Evolutionary conservation across 2,113 vertebrate species (phyloP), one percentile per base, ranked within the genome.

Genomic region (Athene noctua): DNA sequence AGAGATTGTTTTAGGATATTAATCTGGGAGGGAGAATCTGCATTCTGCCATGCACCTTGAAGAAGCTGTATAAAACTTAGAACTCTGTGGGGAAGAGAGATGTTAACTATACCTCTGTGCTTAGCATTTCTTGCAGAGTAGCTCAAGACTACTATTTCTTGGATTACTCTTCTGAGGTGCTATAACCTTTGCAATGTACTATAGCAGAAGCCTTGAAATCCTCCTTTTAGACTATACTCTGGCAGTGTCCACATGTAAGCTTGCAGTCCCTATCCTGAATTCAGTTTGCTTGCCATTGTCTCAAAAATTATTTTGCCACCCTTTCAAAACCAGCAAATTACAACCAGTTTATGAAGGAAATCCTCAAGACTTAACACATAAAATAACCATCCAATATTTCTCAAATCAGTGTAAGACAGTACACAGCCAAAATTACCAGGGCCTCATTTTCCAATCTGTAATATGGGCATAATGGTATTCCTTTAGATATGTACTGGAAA

Each of bases 191-290:
- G 38, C 52, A 73, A 21, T 4, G 3, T 51, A 55, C 38, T 46
- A 16, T 0, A 67, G 26, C 12, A 78, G 26, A 29, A 81, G 23
- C 29, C 15, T 77, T 47, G 40, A 92, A 96, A 67, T 73, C 11
- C 8, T 49, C 54, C 13, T 71, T 78, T 83, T 63, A 40, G 6
- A 70, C 34, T 36, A 36, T 12, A 40, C 15, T 78, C 65, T 30
- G 11, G 34, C 32, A 66, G 10, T 0, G 0, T 27, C 11, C 1
- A 0, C 13, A 11, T 11, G 6, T 63, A 75, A 51, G 27, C 8
- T 77, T 73, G 14, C 13, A 46, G n/a, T 77, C n/a, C 21, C 42
- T 15, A 34, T 49, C 32, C 73, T 52, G 26, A 32, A 6, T 26
- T 91, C 11, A 27, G 57, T 86, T 84, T 80, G 29, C 61, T 29